Evolutionary conservation across 1,140 invertebrate species (phyloP).

Genomic region (Drosophila lowei): DNA sequence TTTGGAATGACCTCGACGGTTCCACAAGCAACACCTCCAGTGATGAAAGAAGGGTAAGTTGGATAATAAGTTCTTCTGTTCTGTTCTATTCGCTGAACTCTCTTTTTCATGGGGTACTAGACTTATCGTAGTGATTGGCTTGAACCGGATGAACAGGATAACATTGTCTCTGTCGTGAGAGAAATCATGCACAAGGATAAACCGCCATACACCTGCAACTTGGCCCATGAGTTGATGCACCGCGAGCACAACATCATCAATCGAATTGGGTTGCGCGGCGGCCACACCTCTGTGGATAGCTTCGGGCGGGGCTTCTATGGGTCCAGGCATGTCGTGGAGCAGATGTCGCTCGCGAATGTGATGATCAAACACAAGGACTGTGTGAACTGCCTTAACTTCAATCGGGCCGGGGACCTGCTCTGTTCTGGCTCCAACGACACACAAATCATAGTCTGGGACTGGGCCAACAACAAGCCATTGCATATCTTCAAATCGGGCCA

Average conservation of each 20-base stretch:
- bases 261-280: slow-evolving; percentile 56
- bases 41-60: slow-evolving; percentile 16
- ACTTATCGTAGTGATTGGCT: slow-evolving; percentile 14
- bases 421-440: slow-evolving; percentile 95
- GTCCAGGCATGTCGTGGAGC: slow-evolving; percentile 91
- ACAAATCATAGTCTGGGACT: slow-evolving; percentile 94
- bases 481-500: slow-evolving; percentile 91
- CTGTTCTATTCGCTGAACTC: background rate
- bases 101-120: background rate
- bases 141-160: slow-evolving; percentile 26
- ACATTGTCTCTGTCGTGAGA: slow-evolving; percentile 30
- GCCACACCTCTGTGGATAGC: slow-evolving; percentile 46
- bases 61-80: background rate
- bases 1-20: slow-evolving; percentile 9
- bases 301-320: slow-evolving; percentile 88
- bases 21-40: slow-evolving; percentile 26
- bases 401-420: slow-evolving; percentile 85
- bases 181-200: slow-evolving; percentile 62
- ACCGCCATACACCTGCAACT: slow-evolving; percentile 61
- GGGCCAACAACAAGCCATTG: slow-evolving; percentile 88
- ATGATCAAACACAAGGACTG: slow-evolving; percentile 93
- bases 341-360: slow-evolving; percentile 90
- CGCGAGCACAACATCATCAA: slow-evolving; percentile 69
- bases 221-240: slow-evolving; percentile 54
- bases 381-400: slow-evolving; percentile 96